Base-by-base conservation (phyloP, 2,113 vertebrate genomes). In the Galemys pyrenaicus region DNA sequence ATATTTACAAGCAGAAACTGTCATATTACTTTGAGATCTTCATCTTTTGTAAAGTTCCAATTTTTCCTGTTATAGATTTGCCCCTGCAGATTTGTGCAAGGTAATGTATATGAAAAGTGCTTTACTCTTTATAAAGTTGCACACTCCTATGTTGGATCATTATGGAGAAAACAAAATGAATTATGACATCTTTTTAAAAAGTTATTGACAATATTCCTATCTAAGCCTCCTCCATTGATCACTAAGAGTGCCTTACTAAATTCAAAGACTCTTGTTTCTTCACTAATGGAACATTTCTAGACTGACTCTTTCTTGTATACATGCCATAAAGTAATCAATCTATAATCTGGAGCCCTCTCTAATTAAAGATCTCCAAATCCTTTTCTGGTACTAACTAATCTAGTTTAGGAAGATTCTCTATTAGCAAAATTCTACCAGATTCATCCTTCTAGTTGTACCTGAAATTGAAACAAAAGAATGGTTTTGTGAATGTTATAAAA, bases 261-360 rank as follows among this genome's bases (percentile, higher is more conserved):
- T 68, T 17, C 9, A 54, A 44, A 73, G 35, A 44, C 17, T 90
- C 41, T 35, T 60, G 39, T 87, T 87, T 86, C 71, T 68, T 95
- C 87, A 90, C 46, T 87, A 94, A 89, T 62, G 3, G 75, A 82
- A 96, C 22, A 89, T 87, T 93, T 93, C 46, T 91, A 60, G 68
- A 84, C 49, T 81, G 92, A 92, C 37, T 24, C 15, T 71, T 81
- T 91, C 7, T 17, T 90, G 19, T 73, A 49, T 28, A 75, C 44
- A 51, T 28, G 60, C 58, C 46, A 65, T 71, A 37, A 94, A 86
- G 37, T 64, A 91, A 94, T 70, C 65, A 75, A 44, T 83, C 41
- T 77, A 19, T 41, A 88, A 71, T 49, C 30, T 71, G n/a, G 32
- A 91, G 17, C 7, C 22, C 30, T 92, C 44, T 91, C 58, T 85